Evolutionary conservation across 2,797 vertebrate genomes (phyloP).

Genomic region (Acestrorhynchus altus): DNA sequence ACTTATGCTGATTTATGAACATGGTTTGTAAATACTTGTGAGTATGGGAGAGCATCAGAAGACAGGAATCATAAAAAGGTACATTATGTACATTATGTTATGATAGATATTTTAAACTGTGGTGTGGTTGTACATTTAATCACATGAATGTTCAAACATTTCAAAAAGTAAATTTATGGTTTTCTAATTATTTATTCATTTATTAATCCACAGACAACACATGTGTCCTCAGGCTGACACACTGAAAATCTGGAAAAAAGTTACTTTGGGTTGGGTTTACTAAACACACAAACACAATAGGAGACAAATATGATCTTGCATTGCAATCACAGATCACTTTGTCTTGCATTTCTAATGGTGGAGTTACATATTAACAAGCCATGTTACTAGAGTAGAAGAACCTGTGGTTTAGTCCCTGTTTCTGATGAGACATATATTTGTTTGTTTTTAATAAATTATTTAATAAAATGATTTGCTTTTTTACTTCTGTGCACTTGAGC

Average conservation of each 20-base stretch:
- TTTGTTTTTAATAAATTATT: too few species aligned
- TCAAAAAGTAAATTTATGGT: neutral
- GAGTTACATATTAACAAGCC: too few species aligned
- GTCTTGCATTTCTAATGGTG: too few species aligned
- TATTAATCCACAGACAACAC: too few species aligned
- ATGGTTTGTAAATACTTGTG: neutral
- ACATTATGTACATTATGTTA: neutral
- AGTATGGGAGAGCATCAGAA: neutral
- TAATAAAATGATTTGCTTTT: too few species aligned
- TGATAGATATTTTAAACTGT: neutral
- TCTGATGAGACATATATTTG: too few species aligned
- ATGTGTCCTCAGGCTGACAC: neutral
- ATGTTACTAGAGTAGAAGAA: too few species aligned
- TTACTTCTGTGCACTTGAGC: too few species aligned
- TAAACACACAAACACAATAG: neutral
- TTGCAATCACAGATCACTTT: neutral
- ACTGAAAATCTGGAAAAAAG: neutral
- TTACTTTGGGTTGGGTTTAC: neutral
- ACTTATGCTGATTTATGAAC: slow-evolving; percentile 18
- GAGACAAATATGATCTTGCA: neutral
- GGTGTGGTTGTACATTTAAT: neutral
- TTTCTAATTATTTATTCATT: neutral
- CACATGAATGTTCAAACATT: neutral
- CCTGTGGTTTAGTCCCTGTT: too few species aligned
- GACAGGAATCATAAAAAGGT: neutral